phyloP scores from a whole-genome alignment of 2,113 vertebrate species.

The Empidonax traillii region DNA sequence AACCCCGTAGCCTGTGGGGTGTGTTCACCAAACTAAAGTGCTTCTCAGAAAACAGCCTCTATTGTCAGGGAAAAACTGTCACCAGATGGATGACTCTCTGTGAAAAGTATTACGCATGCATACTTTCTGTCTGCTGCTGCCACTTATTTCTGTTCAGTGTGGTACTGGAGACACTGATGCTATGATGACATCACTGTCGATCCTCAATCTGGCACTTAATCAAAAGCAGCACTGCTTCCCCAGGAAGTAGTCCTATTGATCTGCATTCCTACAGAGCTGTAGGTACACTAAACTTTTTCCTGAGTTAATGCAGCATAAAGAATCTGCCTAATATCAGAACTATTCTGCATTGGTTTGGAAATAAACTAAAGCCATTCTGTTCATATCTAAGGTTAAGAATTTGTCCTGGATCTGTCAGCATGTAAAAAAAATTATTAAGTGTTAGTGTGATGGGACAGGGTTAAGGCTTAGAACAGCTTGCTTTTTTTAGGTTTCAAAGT shows the following conservation, averaged over 20 bases:
- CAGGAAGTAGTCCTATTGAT: background rate
- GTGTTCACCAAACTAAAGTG: background rate
- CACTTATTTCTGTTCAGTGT: background rate
- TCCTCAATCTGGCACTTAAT: background rate
- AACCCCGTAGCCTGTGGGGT: background rate
- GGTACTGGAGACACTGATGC: background rate
- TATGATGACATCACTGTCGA: background rate
- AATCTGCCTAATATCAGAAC: background rate
- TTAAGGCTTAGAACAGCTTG: background rate
- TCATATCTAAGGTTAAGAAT: background rate
- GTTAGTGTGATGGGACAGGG: background rate
- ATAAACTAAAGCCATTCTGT: fast-evolving
- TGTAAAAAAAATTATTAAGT: background rate
- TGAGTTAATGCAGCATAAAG: background rate
- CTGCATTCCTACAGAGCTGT: background rate
- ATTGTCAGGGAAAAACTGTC: background rate
- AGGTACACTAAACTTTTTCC: background rate
- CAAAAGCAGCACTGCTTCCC: background rate
- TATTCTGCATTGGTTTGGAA: background rate
- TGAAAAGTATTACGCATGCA: background rate
- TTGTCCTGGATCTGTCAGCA: background rate
- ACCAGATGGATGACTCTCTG: background rate
- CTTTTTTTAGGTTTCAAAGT: background rate
- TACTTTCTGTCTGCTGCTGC: background rate
- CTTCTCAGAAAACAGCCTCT: background rate